phyloP scores from a whole-genome alignment of 2,888 invertebrate genomes.

The Acholoe squamosa region DNA sequence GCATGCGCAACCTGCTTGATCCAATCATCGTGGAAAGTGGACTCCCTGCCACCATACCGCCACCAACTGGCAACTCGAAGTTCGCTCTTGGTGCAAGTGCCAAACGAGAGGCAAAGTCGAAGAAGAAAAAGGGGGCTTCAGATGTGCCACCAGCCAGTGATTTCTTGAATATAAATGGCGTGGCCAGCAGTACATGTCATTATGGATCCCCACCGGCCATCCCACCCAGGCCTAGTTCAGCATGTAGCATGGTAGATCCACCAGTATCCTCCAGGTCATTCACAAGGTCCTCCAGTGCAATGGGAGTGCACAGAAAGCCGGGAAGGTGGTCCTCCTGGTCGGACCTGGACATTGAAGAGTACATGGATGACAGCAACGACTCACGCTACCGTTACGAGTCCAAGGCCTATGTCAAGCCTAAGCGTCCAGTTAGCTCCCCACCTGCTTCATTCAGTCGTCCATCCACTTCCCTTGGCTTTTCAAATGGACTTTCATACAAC shows the following conservation, averaged over 20 bases:
- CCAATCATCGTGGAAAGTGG: slow-evolving; percentile 29
- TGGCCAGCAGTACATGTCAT: neutral
- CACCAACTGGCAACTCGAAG: slow-evolving; percentile 48
- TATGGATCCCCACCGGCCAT: neutral
- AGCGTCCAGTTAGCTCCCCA: neutral
- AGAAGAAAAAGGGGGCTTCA: neutral
- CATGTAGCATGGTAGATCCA: neutral
- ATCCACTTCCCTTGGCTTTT: neutral
- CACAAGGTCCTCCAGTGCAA: slow-evolving; percentile 50
- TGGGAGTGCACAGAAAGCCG: slow-evolving; percentile 16
- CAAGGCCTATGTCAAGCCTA: neutral
- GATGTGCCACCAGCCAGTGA: slow-evolving; percentile 41
- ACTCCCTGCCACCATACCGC: slow-evolving; percentile 36
- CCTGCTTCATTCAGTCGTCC: neutral
- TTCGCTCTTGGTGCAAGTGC: neutral
- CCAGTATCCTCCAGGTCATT: slow-evolving; percentile 53
- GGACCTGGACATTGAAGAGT: slow-evolving; percentile 36
- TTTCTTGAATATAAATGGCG: slow-evolving; percentile 34
- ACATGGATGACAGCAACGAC: slow-evolving; percentile 10
- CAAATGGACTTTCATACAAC: neutral
- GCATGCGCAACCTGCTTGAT: slow-evolving; percentile 68
- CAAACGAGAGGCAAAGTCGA: neutral
- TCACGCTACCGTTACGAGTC: neutral
- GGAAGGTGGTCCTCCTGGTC: slow-evolving; percentile 11
- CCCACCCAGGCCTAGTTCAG: neutral